phyloP scores from a whole-genome alignment of 2,797 vertebrate genomes.

The Dromococcyx pavoninus region DNA sequence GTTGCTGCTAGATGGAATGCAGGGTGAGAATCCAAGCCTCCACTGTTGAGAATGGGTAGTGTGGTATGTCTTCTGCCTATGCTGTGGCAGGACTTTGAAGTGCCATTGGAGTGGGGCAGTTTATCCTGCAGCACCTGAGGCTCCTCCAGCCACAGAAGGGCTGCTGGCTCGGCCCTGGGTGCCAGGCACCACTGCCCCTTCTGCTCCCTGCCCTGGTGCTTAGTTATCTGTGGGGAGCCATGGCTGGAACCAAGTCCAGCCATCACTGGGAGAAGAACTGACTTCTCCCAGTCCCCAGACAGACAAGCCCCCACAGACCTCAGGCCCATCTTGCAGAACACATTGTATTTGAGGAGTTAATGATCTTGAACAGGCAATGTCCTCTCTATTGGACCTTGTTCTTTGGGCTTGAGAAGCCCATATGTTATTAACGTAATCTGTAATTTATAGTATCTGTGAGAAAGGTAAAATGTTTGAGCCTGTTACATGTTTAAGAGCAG shows the following conservation, averaged over 20 bases:
- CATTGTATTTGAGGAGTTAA: fast-evolving
- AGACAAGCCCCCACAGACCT: fast-evolving
- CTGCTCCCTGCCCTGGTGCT: too few relatives aligned
- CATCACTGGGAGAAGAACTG: neutral
- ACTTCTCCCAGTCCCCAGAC: neutral
- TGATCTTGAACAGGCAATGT: neutral
- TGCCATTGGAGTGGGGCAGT: fast-evolving
- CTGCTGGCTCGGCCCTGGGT: neutral
- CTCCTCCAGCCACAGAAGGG: fast-evolving
- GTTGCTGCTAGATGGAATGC: neutral
- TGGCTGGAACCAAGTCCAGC: fast-evolving
- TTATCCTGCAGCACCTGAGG: neutral
- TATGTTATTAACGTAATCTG: neutral
- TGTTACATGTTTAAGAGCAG: too few relatives aligned
- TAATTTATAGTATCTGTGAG: neutral
- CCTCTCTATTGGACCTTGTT: neutral
- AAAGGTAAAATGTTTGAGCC: too few relatives aligned
- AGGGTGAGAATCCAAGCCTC: neutral
- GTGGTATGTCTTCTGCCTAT: fast-evolving
- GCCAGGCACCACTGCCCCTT: neutral
- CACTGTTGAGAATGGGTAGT: fast-evolving
- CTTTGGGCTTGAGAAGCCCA: neutral
- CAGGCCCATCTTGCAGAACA: neutral
- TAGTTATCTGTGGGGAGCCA: fast-evolving
- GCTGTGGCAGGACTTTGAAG: fast-evolving